Base-by-base conservation (phyloP, 2,797 vertebrate genomes). In the Pangasius sanitwongsei region DNA sequence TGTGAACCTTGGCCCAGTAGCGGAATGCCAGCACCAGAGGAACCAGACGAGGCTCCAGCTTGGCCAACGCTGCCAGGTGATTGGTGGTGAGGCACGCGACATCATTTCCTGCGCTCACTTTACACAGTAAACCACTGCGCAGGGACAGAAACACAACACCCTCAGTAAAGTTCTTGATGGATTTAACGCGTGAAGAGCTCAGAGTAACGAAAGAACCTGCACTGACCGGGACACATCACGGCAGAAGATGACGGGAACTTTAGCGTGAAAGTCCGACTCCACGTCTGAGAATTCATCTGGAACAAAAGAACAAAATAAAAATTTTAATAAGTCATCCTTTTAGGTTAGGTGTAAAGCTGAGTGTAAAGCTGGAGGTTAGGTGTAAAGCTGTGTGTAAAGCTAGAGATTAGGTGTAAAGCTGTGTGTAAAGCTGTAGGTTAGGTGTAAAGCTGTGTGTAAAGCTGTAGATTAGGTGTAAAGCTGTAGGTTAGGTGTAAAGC, bases 241-340 rank as follows among this genome's bases (percentile, higher is more conserved):
- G 96, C 98, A 99, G 94, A 98, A 98, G 88, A 99, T 97, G 89
- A 98, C 97, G 92, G 98, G 98, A 96, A 99, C 98, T 97, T 99
- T 99, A 95, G 98, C 97, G 57, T 99, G 98, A 95, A 99, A 99
- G 96, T 99, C 98, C 15, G 98, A 99, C 95, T 99, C 98, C 82
- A 99, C 98, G 77, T 99, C 98, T 50, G 95, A 95, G 94, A 97
- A 99, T 90, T 96, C 95, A 92, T 95, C 98, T 99, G 91, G 53
- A 92, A 87, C 37, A 5, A 25, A 89, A 85, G n/a, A 86, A 23
- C 12, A 41, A 37, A 6, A 15, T 16, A 13, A 41, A 5, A 15
- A 15, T n/a, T n/a, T n/a, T 31, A 25, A 9, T 75, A 23, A 75
- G 20, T 23, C 37, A 41, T 41, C 20, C 20, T 75, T 75, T 48